Evolutionary conservation across 2,888 invertebrate genomes (phyloP).

Genomic region (Plemyria rubiginata): DNA sequence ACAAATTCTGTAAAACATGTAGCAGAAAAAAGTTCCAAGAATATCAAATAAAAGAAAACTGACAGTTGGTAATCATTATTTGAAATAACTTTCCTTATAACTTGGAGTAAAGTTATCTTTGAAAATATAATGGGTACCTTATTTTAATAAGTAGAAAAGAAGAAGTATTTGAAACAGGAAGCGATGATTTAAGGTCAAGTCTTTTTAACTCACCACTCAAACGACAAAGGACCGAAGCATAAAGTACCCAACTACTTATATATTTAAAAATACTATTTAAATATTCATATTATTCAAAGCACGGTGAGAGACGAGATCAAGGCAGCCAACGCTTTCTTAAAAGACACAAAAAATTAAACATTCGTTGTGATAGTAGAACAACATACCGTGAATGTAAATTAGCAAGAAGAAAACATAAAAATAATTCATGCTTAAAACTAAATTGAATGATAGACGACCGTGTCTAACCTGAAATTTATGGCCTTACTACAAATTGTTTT

Average conservation of each 20-base stretch:
- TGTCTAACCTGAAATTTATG: conserved; percentile 69
- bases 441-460: conserved; percentile 65
- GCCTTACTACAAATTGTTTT: conserved; percentile 70
- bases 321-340: conserved; percentile 55
- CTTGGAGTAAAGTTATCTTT: no score
- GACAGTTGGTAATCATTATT: no score
- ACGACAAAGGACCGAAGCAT: conserved; percentile 46
- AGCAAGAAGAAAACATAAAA: conserved; percentile 56
- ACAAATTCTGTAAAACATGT: background rate
- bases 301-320: conserved; percentile 56
- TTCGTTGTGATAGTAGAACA: conserved; percentile 59
- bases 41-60: no score
- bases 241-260: conserved; percentile 64
- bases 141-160: no score
- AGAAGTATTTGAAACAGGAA: conserved; percentile 42
- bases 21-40: background rate
- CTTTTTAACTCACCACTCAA: conserved; percentile 45
- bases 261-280: conserved; percentile 63
- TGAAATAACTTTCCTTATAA: no score
- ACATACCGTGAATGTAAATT: conserved; percentile 75
- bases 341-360: conserved; percentile 58
- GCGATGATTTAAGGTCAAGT: conserved; percentile 45
- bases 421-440: conserved; percentile 51
- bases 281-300: conserved; percentile 72
- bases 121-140: no score